Base-by-base conservation (phyloP, 1,140 invertebrate species). In the Drosophila azteca region DNA sequence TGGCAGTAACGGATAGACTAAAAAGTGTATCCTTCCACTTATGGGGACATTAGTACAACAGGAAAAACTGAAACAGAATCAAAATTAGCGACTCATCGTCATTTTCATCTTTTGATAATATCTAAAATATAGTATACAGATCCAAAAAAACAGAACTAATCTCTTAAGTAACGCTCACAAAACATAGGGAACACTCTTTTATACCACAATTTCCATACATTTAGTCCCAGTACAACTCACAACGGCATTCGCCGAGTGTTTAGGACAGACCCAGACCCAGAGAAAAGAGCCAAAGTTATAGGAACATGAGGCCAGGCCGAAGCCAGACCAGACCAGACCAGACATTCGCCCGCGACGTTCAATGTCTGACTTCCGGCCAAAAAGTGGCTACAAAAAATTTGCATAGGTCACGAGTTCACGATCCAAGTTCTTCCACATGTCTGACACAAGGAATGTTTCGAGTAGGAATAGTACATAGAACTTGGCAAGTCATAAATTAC, bases 381-480 rank as follows among this genome's bases (percentile, higher is more conserved):
- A 73, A 73, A 69, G 67, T 69, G 55, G 67, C 76, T 55, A 35
- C 41, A 65, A 46, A 46, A 77, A 90, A 90, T 90, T 90, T 90
- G 87, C 87, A 90, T 90, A 90, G 87, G 87, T 90, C 87, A 90
- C 79, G 87, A 90, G 82, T 90, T 90, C 81, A 90, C 85, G 85
- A 79, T 88, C 79, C 52, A 79, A 74, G 49, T 68, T 62, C 71
- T 45, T 72, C 50, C 71, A 87, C 76, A 87, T 76, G 81, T 85
- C 81, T 85, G 69, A 62, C 77, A 77, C 29, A 62, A n/a, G 35
- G 11, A 67, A n/a, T 54, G 51, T 70, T 39, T 60, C n/a, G 44
- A 1, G 11, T 1, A 4, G 35, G 35, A 59, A 17, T 49, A 49
- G n/a, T 50, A 50, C 20, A 73, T 67, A 77, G 58, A 69, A 55